Base-by-base conservation (phyloP, 2,113 vertebrate species). In the Ondatra zibethicus region DNA sequence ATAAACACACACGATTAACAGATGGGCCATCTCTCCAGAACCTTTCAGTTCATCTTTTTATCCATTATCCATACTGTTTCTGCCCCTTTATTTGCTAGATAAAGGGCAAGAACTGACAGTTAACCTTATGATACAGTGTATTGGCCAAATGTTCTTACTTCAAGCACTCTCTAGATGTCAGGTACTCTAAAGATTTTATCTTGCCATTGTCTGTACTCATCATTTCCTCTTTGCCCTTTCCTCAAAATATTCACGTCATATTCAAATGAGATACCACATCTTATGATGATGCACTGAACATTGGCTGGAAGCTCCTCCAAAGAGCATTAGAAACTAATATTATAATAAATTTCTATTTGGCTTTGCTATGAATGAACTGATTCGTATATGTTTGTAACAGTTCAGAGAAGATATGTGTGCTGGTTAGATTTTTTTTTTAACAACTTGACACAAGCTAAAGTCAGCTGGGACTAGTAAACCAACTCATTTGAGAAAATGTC, bases 331-430 rank as follows among this genome's bases (percentile, higher is more conserved):
- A 70, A 80, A 87, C 31, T 70, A 78, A 87, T 88, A 5, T 88
- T 94, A 89, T 93, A 89, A 91, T 84, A 93, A 92, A 42, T 6
- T 45, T 96, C 78, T 94, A 73, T 63, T 55, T 88, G 33, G 4
- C 47, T 70, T 45, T 52, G 61, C 7, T n/a, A 55, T 94, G 55
- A 63, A 93, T 29, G 68, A 89, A 75, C 14, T 23, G 47, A 21
- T 50, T 86, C 33, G 19, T 55, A 31, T 84, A 92, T 50, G 89
- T 95, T 85, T 73, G n/a, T 55, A 76, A 97, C 16, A 88, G 39
- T n/a, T 76, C 82, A 36, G 4, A 97, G 55, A 63, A 72, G 68
- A 45, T 76, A 85, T 8, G n/a, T 42, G 25, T 63, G 55, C n/a
- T 84, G 55, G 55, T 4, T 39, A 82, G 36, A 39, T 16, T 23